Base-by-base conservation (phyloP, 2,888 invertebrate genomes). In the Chromoteleia sp. region DNA sequence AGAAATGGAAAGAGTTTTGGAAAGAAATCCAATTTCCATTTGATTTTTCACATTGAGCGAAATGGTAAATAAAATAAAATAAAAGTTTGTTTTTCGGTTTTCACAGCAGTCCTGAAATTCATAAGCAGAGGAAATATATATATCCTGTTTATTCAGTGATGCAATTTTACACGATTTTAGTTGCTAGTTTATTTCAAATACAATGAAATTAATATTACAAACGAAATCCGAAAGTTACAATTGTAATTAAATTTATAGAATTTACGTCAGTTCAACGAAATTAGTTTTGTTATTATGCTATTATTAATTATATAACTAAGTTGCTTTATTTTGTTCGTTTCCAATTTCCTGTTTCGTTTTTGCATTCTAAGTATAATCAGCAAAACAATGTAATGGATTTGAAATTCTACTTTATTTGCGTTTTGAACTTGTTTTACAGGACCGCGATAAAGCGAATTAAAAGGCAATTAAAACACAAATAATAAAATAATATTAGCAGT, bases 11-110 rank as follows among this genome's bases (percentile, higher is more conserved):
- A 25, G 39, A 25, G 15, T 41, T 58, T 58, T 7, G 7, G 17
- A 43, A 29, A 15, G 17, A 43, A 29, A 39, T 43, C 10, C 43
- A 59, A 59, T 43, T 59, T 41, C 25, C 10, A 58, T 58, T 41
- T 58, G 41, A 41, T 41, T 15, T 41, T 19, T 58, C 17, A 10
- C 25, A 58, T 58, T 58, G 21, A 39, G 6, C n/a, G 15, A 58
- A 58, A 41, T 41, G 15, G 39, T 2, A n/a, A 41, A 41, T 58
- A 41, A 58, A 41, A 1, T 21, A 14, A 14, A 58, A 58, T 41
- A 25, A 41, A 17, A 58, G 21, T 58, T 41, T 58, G 14, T 41
- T 8, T 39, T 7, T 54, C 33, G 0, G 8, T 36, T 19, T 56
- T 56, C 10, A 2, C 0, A 8, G 2, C 12, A 5, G n/a, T 12